A percentile compares a stretch with the other conserved stretches of the same genome.
phyloP scores from a whole-genome alignment of 2,888 invertebrate genomes.

The Sinelater perroti region DNA sequence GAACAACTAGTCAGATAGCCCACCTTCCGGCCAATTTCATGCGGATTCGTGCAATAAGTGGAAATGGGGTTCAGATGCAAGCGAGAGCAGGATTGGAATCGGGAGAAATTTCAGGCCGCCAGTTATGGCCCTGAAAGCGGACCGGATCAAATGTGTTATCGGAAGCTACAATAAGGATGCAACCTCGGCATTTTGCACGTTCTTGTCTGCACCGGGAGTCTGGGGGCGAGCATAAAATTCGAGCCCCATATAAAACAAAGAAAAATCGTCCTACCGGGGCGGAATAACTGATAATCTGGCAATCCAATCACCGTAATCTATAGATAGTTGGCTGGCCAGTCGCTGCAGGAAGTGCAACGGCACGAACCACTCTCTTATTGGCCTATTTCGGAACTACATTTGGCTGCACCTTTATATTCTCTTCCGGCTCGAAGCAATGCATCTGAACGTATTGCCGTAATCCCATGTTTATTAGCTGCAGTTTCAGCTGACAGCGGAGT shows the following conservation, averaged over 20 bases:
- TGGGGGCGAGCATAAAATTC: slow-evolving; percentile 3
- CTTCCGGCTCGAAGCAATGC: neutral
- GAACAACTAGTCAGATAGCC: slow-evolving; percentile 40
- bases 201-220: no score
- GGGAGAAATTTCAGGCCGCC: slow-evolving; percentile 1
- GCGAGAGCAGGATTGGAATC: slow-evolving; percentile 16
- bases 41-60: slow-evolving; percentile 34
- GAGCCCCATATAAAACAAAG: slow-evolving; percentile 2
- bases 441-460: neutral
- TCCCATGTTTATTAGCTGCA: neutral
- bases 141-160: no score
- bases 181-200: no score
- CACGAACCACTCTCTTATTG: slow-evolving; percentile 19
- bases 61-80: slow-evolving; percentile 33
- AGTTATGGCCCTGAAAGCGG: no score
- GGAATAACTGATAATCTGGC: slow-evolving; percentile 40
- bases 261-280: neutral
- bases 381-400: slow-evolving; percentile 10
- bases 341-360: slow-evolving; percentile 29
- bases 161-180: no score
- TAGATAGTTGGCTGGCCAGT: slow-evolving; percentile 18
- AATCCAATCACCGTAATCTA: slow-evolving; percentile 44
- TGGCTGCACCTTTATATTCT: slow-evolving; percentile 18
- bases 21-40: slow-evolving; percentile 41
- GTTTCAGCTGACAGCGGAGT: neutral